Evolutionary conservation across 2,888 invertebrate genomes (phyloP).

Genomic region (Pandemis corylana): DNA sequence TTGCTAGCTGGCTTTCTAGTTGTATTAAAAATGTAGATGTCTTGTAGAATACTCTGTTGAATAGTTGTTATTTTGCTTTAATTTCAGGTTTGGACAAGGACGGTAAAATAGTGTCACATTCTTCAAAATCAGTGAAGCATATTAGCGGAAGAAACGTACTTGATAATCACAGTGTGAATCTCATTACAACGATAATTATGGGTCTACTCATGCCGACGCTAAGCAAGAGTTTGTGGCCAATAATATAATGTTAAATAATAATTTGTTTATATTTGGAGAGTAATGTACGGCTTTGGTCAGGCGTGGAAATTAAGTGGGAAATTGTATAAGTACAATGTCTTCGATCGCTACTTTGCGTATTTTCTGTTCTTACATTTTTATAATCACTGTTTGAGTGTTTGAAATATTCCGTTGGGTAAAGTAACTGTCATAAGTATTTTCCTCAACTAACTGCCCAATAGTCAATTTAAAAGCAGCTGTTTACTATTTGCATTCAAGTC

Average conservation of each 20-base stretch:
- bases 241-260: constrained; percentile 49
- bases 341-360: neutral
- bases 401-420: neutral
- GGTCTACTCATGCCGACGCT: constrained; percentile 89
- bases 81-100: constrained; percentile 87
- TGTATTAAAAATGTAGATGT: too few species aligned
- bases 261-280: neutral
- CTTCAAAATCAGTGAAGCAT: constrained; percentile 88
- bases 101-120: constrained; percentile 89
- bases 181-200: constrained; percentile 91
- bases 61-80: constrained; percentile 28
- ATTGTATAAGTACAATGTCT: neutral
- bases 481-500: neutral
- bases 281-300: neutral
- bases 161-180: constrained; percentile 95
- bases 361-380: neutral
- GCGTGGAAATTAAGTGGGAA: neutral
- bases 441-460: neutral
- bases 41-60: too few species aligned
- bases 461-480: neutral
- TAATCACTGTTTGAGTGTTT: neutral
- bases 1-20: too few species aligned
- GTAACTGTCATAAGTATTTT: neutral
- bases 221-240: constrained; percentile 68
- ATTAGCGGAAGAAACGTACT: constrained; percentile 91